Percentiles rank a stretch among this genome's conserved stretches.
These are phyloP conservation scores for Malurus melanocephalus DNA, from an alignment of 2,113 vertebrate genomes.

Conservation along the genomic window DNA sequence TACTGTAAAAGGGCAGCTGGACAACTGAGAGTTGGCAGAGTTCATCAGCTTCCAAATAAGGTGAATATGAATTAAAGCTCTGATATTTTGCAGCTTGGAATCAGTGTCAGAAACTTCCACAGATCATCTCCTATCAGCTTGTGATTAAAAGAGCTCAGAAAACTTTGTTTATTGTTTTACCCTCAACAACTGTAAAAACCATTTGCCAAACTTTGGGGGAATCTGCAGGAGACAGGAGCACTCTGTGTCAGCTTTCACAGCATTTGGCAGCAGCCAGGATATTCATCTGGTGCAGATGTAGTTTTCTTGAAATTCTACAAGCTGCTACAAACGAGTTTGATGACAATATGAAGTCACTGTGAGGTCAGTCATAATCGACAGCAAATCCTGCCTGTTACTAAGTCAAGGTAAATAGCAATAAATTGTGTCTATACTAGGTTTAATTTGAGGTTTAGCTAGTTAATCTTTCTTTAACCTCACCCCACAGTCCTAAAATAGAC, in stretches of 20 bases:
- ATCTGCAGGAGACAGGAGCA: neutral
- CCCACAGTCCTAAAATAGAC: constrained; percentile 3
- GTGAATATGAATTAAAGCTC: neutral
- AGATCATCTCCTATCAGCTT: neutral
- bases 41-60: neutral
- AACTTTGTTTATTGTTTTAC: neutral
- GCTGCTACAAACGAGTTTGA: neutral
- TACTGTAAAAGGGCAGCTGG: neutral
- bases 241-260: neutral
- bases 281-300: neutral
- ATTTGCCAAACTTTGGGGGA: neutral
- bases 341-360: neutral
- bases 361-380: neutral
- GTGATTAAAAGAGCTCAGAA: neutral
- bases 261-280: neutral
- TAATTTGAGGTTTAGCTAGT: constrained; percentile 18
- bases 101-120: neutral
- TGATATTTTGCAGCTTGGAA: neutral
- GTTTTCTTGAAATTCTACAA: constrained; percentile 2
- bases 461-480: constrained; percentile 11
- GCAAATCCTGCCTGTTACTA: neutral
- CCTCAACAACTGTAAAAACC: neutral
- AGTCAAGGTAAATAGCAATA: constrained; percentile 34
- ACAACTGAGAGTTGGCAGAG: neutral
- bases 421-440: neutral